A percentile compares a stretch with the other conserved stretches of the same genome.
phyloP scores from a whole-genome alignment of 2,888 invertebrate genomes.

The Standfussiana lucernea region DNA sequence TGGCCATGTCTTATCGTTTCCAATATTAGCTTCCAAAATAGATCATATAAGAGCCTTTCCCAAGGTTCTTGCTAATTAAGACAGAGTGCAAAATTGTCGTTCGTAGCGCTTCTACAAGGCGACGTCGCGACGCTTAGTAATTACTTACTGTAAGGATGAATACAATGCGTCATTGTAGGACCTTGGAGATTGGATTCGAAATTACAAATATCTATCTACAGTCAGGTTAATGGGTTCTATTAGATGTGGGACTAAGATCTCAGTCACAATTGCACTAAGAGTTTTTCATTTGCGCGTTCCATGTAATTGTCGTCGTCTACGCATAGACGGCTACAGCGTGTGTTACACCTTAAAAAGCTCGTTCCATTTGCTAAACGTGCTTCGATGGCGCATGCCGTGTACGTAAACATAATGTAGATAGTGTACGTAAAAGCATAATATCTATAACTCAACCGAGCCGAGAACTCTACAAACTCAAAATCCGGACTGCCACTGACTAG shows the following conservation, averaged over 20 bases:
- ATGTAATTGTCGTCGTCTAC: no score
- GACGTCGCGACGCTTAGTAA: slow-evolving; percentile 20
- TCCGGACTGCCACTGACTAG: no score
- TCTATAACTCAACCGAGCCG: no score
- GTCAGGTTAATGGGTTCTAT: not conserved
- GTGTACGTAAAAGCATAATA: no score
- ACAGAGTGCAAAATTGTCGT: slow-evolving; percentile 7
- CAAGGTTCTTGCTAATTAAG: slow-evolving; percentile 5
- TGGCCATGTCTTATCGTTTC: not conserved
- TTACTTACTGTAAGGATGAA: slow-evolving; percentile 33
- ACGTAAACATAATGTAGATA: no score
- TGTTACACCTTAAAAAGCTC: no score
- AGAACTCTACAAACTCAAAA: no score
- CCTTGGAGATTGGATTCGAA: slow-evolving; percentile 36
- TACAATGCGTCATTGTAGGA: slow-evolving; percentile 27
- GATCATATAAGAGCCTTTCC: not conserved
- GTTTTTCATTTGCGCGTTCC: not conserved
- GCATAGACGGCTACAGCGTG: no score
- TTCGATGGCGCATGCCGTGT: no score
- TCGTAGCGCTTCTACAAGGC: not conserved
- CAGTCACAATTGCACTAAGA: not conserved
- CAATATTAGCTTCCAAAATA: not conserved
- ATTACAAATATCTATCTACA: slow-evolving; percentile 20
- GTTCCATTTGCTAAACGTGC: no score
- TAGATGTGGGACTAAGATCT: not conserved